Evolutionary conservation across 2,113 vertebrate species (phyloP), one percentile per base, ranked within the genome.

Genomic region (Phycodurus eques): DNA sequence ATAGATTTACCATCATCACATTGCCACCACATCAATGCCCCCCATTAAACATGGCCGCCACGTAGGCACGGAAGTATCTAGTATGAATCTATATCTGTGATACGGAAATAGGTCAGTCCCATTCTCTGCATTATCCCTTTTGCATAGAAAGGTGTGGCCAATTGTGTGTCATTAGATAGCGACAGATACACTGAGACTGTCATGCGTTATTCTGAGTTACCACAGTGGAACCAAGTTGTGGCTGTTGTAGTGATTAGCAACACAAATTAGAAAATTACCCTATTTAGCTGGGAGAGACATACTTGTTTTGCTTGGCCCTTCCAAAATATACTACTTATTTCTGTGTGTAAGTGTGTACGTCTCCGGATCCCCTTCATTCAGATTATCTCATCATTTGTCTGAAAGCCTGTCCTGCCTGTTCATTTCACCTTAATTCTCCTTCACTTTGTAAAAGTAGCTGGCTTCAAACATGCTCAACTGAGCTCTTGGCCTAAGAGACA

Each of bases 371-470:
- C 44, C 53, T 54, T 54, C 60, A 13, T 61, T 74, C 62, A 81
- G 75, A 90, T 89, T 79, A 90, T 81, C 83, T 88, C 83, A 83
- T 88, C 68, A 72, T 71, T 75, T 80, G 76, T 83, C 72, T 83
- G 78, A 81, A 60, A 63, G 72, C 56, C 72, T 80, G 51, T 69
- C 73, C 74, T 77, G 74, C 68, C 81, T 67, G 68, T 74, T 65
- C 76, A n/a, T 74, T 81, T 87, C 73, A 79, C 85, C 68, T 61
- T 83, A 78, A 85, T 85, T 79, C 72, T 8, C 33, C 22, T 46
- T 51, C 2, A 1, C 11, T 56, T 78, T 70, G 68, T 79, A 71
- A 82, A 82, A 75, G 73, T 77, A 81, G 78, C 77, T 82, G 76
- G 70, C 10, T 75, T 75, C 39, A 79, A 80, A 82, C 79, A 63